A percentile compares a stretch with the other conserved stretches of the same genome.
Conservation (phyloP, 2,797 vertebrate species). For the Paedocypris micromegethes region DNA sequence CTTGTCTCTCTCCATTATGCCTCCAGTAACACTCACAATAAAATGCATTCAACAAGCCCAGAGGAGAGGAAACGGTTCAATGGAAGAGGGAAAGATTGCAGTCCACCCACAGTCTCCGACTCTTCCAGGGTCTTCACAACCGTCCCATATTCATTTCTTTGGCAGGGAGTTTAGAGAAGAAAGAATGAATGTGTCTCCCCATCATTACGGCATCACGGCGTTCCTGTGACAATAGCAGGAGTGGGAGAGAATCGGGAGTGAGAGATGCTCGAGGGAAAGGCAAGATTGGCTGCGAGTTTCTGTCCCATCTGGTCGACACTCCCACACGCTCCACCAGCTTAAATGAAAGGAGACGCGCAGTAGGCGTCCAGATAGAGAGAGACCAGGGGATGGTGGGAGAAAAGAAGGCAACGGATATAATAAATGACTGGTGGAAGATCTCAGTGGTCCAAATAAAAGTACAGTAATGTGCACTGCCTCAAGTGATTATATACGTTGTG, state of each 20-base stretch:
- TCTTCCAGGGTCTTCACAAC: constrained; percentile 25
- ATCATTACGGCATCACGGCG: constrained; percentile 29
- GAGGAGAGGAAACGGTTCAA: constrained; percentile 2
- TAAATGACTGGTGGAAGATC: constrained; percentile 13
- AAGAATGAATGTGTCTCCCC: constrained; percentile 43
- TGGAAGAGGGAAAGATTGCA: constrained; percentile 6
- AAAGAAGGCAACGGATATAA: constrained; percentile 20
- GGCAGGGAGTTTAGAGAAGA: constrained; percentile 25
- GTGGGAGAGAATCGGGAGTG: constrained; percentile 42
- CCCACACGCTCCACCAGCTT: constrained; percentile 54
- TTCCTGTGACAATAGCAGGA: constrained; percentile 39
- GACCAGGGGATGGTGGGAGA: constrained; percentile 26
- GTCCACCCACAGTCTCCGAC: constrained; percentile 31
- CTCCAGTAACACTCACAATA: not conserved
- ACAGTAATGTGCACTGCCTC: too few relatives aligned
- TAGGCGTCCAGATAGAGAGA: constrained; percentile 49
- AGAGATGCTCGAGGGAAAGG: constrained; percentile 47
- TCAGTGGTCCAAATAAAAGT: too few relatives aligned
- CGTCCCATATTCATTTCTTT: constrained; percentile 22
- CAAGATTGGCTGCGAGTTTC: constrained; percentile 58
- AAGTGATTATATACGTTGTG: too few relatives aligned
- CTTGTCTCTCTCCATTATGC: not conserved
- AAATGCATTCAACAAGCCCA: constrained; percentile 13
- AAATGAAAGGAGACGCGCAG: constrained; percentile 49
- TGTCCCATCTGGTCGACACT: constrained; percentile 65